phyloP scores from a whole-genome alignment of 2,888 invertebrate species.

The Lomographa bimaculata region DNA sequence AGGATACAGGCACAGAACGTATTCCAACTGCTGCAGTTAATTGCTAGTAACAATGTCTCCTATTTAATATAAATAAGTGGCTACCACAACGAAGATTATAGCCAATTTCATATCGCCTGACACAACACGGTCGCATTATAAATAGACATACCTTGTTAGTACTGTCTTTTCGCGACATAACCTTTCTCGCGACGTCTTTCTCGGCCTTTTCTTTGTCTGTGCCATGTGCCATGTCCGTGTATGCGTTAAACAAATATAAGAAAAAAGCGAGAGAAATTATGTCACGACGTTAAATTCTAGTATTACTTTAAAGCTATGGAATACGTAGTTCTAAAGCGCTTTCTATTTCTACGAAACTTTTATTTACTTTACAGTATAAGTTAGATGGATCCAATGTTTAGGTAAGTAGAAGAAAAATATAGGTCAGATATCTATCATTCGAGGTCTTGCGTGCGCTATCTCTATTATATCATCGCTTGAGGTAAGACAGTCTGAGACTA shows the following conservation, averaged over 20 bases:
- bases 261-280: constrained; percentile 34
- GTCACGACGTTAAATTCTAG: constrained; percentile 25
- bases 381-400: too few species aligned
- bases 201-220: constrained; percentile 25
- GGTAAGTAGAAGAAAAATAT: too few species aligned
- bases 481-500: too few species aligned
- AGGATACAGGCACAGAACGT: too few species aligned
- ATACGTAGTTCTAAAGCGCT: not conserved
- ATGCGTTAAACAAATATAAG: constrained; percentile 28
- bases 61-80: too few species aligned
- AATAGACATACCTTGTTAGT: constrained; percentile 30
- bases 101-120: constrained; percentile 2
- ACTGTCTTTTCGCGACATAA: constrained; percentile 35
- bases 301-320: not conserved
- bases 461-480: too few species aligned
- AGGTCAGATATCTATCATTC: too few species aligned
- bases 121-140: constrained; percentile 6
- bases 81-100: too few species aligned
- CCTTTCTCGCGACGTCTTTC: constrained; percentile 31
- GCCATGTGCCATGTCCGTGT: constrained; percentile 14
- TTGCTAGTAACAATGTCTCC: too few species aligned
- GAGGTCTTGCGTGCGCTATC: too few species aligned
- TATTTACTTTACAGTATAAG: too few species aligned
- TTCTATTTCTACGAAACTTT: not conserved
- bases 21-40: too few species aligned